Conservation (phyloP, 23 tunicate species). For the Pegea sp. region DNA sequence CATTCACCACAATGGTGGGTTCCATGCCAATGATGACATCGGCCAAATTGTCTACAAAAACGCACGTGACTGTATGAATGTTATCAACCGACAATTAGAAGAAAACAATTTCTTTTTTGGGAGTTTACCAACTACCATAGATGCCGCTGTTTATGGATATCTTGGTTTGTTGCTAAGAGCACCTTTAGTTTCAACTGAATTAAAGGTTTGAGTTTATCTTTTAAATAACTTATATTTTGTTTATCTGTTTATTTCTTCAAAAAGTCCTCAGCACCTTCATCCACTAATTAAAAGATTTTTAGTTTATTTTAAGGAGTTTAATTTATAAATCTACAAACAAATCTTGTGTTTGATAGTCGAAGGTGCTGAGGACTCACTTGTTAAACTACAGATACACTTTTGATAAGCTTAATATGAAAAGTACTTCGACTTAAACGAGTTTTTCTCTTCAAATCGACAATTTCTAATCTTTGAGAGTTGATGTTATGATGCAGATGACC, state of each 20-base stretch:
- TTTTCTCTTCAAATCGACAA: too few relatives aligned
- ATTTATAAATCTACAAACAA: too few relatives aligned
- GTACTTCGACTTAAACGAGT: too few relatives aligned
- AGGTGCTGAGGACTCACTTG: too few relatives aligned
- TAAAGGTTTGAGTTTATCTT: constrained; percentile 1
- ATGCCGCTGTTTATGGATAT: constrained; percentile 62
- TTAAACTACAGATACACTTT: too few relatives aligned
- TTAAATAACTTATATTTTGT: neutral
- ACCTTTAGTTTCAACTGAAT: constrained; percentile 54
- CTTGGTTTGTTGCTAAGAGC: constrained; percentile 27
- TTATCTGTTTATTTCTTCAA: neutral
- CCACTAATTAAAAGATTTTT: too few relatives aligned
- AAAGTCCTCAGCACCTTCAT: neutral
- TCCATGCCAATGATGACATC: constrained; percentile 2
- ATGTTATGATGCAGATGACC: too few relatives aligned
- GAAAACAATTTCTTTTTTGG: constrained; percentile 45
- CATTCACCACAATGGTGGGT: constrained; percentile 5
- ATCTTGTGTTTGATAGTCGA: too few relatives aligned
- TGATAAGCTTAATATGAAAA: too few relatives aligned
- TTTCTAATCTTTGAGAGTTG: too few relatives aligned
- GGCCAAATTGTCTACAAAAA: constrained; percentile 15
- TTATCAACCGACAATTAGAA: constrained; percentile 3
- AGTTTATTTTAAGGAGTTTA: too few relatives aligned
- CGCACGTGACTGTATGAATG: constrained; percentile 28
- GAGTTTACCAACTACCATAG: constrained; percentile 47